Percentiles rank a stretch among this genome's conserved stretches.
Conservation (phyloP, 2,797 vertebrate species). For the Notamacropus eugenii region DNA sequence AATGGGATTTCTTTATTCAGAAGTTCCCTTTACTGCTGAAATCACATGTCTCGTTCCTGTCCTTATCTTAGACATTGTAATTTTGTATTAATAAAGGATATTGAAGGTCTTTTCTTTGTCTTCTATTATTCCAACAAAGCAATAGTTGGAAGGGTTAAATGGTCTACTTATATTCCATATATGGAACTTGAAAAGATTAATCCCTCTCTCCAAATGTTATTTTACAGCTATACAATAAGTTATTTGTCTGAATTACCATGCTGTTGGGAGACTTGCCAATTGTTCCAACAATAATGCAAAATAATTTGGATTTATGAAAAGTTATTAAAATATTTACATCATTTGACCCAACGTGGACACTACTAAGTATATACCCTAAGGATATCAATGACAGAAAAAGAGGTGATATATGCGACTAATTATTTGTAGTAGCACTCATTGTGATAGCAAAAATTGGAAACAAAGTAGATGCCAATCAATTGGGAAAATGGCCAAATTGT, state of each 20-base stretch:
- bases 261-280: background rate
- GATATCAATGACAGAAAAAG: background rate
- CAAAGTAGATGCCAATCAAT: background rate
- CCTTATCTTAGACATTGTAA: background rate
- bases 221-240: constrained; percentile 10
- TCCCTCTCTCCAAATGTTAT: background rate
- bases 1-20: background rate
- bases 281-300: background rate
- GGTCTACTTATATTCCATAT: background rate
- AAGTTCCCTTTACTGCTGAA: background rate
- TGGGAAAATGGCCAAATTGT: background rate
- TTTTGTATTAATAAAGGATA: background rate
- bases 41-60: background rate
- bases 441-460: background rate
- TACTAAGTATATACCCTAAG: background rate
- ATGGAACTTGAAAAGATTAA: constrained; percentile 15
- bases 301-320: background rate
- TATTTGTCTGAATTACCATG: background rate
- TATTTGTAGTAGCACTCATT: background rate
- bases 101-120: background rate
- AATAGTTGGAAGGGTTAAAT: background rate
- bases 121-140: background rate
- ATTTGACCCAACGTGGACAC: background rate
- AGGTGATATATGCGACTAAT: background rate
- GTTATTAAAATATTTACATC: background rate